phyloP scores from a whole-genome alignment of 2,888 invertebrate genomes.

The Teinopalpus imperialis region DNA sequence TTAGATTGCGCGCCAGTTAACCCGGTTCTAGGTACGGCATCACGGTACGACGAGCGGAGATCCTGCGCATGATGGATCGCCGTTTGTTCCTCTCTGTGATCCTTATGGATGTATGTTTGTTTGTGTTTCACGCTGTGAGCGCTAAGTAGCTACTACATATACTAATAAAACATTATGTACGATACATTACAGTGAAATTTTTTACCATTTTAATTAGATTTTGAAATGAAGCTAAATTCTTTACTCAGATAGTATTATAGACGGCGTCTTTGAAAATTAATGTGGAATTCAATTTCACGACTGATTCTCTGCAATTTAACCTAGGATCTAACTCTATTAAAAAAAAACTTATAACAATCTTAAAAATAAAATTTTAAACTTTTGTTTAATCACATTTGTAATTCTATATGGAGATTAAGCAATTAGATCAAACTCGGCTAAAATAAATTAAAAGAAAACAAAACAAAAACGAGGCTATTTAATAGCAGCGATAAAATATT shows the following conservation, averaged over 20 bases:
- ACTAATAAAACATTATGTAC: neutral
- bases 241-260: slow-evolving; percentile 11
- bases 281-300: slow-evolving; percentile 10
- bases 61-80: slow-evolving; percentile 72
- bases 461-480: slow-evolving; percentile 12
- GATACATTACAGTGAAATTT: too few species aligned
- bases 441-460: slow-evolving; percentile 6
- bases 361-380: slow-evolving; percentile 3
- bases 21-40: slow-evolving; percentile 63
- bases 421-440: slow-evolving; percentile 16
- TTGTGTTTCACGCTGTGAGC: slow-evolving; percentile 3
- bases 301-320: slow-evolving; percentile 17
- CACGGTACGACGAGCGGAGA: slow-evolving; percentile 73
- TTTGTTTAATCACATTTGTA: slow-evolving; percentile 6
- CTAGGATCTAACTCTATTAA: slow-evolving; percentile 1
- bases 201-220: too few species aligned
- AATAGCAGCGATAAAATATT: slow-evolving; percentile 14
- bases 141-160: slow-evolving; percentile 5
- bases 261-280: slow-evolving; percentile 14
- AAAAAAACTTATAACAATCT: too few species aligned
- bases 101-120: slow-evolving; percentile 4
- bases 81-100: slow-evolving; percentile 30
- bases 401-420: slow-evolving; percentile 17
- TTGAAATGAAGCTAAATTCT: too few species aligned
- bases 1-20: slow-evolving; percentile 35